Evolutionary conservation across 2,113 vertebrate species (phyloP), one percentile per base, ranked within the genome.

Genomic region (Paratilapia polleni): DNA sequence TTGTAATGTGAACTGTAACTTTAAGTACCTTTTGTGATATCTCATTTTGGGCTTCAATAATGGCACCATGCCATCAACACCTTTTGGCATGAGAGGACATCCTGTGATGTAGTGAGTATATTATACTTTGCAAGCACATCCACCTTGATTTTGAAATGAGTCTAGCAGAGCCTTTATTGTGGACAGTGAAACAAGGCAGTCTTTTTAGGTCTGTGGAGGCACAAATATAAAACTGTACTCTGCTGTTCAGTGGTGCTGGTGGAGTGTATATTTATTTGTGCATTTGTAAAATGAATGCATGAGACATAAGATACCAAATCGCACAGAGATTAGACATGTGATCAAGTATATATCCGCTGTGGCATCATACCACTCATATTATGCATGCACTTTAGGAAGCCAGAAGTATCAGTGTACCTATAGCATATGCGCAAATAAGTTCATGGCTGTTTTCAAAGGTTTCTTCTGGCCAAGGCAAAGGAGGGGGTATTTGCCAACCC

Each of bases 251-350:
- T 43, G 43, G 59, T 64, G 70, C 41, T 63, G 24, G 15, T 64
- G 56, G 28, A 79, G 59, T 11, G 22, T 52, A 10, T 66, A 41
- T 66, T 41, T 66, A 77, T 26, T 47, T 41, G 19, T 77, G 74
- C 66, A 76, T 86, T 59, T 79, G 63, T 60, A 77, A 60, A 77
- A 73, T 36, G 7, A 82, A 84, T 73, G 74, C 79, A 76, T 41
- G 78, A 15, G 15, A 77, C 14, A 66, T 52, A n/a, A 80, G 26
- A 83, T 24, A 12, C 64, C 81, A 86, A 60, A 81, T 82, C 77
- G 80, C 20, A 31, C 10, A 5, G 14, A 80, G 58, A 85, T 87
- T 76, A 62, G 22, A 83, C 56, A 56, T 57, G 31, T 76, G 52
- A 86, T 66, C 49, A 22, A 84, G 81, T 62, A 31, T 49, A 77